A percentile compares a stretch with the other conserved stretches of the same genome.
Evolutionary conservation across 2,113 vertebrate genomes (phyloP).

Genomic region (Callithrix jacchus): DNA sequence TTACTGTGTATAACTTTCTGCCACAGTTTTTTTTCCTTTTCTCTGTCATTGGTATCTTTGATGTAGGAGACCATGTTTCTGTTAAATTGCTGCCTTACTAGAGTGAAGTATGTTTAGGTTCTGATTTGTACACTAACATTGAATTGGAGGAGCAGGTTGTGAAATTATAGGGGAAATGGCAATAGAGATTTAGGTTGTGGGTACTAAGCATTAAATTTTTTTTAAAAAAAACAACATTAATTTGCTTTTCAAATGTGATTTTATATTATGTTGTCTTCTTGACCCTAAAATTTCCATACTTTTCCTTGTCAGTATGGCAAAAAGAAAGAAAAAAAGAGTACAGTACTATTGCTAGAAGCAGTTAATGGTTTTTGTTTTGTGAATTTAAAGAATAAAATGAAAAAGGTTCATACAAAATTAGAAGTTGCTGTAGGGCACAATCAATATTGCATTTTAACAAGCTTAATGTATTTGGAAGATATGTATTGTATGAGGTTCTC

Average conservation of each 20-base stretch:
- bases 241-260: not conserved
- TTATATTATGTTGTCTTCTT: conserved; percentile 9
- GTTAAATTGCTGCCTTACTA: conserved; percentile 42
- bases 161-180: not conserved
- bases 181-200: not conserved
- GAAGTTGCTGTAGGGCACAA: conserved; percentile 56
- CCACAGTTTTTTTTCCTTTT: conserved; percentile 55
- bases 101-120: not conserved
- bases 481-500: not conserved
- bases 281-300: not conserved
- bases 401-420: conserved; percentile 58
- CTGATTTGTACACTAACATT: conserved; percentile 12
- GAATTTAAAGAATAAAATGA: conserved; percentile 59
- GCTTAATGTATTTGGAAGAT: conserved; percentile 8
- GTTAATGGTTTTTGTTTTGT: conserved; percentile 37
- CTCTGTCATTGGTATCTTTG: conserved; percentile 42
- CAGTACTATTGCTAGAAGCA: conserved; percentile 16
- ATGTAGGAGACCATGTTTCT: conserved; percentile 35
- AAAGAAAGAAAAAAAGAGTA: not conserved
- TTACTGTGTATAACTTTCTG: conserved; percentile 76
- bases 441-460: conserved; percentile 57
- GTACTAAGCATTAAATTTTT: not conserved
- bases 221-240: not conserved
- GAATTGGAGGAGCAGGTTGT: not conserved
- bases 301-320: conserved; percentile 4